Percentiles rank a stretch among this genome's conserved stretches.
Conservation (phyloP, 1,140 invertebrate genomes). For the Popillia japonica region DNA sequence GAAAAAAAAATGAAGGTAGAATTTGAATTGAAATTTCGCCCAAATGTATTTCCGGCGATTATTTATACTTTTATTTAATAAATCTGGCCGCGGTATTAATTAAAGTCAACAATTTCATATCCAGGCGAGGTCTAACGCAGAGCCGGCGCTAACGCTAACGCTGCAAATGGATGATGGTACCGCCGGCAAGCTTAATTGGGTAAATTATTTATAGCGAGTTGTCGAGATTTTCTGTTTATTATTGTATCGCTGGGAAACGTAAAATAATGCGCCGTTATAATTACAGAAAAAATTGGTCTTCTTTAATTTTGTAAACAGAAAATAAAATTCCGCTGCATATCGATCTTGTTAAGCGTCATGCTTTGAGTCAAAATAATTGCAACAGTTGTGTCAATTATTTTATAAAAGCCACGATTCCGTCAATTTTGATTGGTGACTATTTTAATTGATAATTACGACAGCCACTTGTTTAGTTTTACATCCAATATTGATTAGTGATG, state of each 20-base stretch:
- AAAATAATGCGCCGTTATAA: too few relatives aligned
- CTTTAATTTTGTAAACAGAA: too few relatives aligned
- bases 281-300: too few relatives aligned
- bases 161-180: not conserved
- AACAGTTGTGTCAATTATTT: too few relatives aligned
- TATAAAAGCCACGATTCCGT: too few relatives aligned
- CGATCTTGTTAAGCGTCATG: too few relatives aligned
- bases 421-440: too few relatives aligned
- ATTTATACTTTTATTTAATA: slow-evolving; percentile 9
- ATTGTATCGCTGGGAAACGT: not conserved
- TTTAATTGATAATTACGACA: too few relatives aligned
- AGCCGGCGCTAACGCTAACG: not conserved
- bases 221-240: not conserved
- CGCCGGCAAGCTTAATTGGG: not conserved
- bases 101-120: slow-evolving; percentile 16
- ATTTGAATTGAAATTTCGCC: not conserved
- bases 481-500: too few relatives aligned
- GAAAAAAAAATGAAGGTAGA: not conserved
- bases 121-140: not conserved
- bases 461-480: too few relatives aligned
- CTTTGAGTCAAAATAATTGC: too few relatives aligned
- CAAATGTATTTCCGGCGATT: not conserved
- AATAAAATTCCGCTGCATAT: too few relatives aligned
- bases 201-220: slow-evolving; percentile 1
- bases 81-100: not conserved